phyloP scores from a whole-genome alignment of 2,888 invertebrate species.

The Andrena bucephala region DNA sequence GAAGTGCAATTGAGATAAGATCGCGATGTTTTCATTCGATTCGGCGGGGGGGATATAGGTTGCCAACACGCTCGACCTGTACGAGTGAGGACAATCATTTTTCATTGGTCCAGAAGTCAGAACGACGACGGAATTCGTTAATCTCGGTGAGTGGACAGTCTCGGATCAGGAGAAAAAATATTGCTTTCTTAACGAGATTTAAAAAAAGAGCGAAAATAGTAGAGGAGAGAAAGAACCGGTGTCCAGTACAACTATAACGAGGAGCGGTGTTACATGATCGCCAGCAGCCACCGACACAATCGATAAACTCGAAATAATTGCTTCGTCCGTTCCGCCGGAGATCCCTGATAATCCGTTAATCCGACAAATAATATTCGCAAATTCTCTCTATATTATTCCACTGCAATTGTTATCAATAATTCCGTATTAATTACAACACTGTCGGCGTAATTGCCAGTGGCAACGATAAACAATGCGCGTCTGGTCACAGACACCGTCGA shows the following conservation, averaged over 20 bases:
- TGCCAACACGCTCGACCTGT: constrained; percentile 26
- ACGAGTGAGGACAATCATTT: constrained; percentile 48
- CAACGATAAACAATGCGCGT: constrained; percentile 25
- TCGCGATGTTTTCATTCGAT: constrained; percentile 82
- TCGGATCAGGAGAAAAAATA: constrained; percentile 40
- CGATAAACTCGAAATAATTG: constrained; percentile 50
- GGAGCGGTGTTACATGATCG: not conserved
- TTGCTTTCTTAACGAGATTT: constrained; percentile 40
- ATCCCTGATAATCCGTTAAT: constrained; percentile 60
- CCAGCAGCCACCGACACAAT: not conserved
- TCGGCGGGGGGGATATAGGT: constrained; percentile 74
- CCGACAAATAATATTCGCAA: constrained; percentile 45
- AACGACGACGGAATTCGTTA: constrained; percentile 52
- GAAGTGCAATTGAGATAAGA: constrained; percentile 80
- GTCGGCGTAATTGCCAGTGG: constrained; percentile 42
- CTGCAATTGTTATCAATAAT: constrained; percentile 59
- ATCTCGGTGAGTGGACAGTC: constrained; percentile 40
- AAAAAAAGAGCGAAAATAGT: not conserved
- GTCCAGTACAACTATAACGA: not conserved
- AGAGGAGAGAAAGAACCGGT: not conserved
- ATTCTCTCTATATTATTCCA: constrained; percentile 51
- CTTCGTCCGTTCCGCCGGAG: constrained; percentile 29
- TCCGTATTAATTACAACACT: constrained; percentile 61
- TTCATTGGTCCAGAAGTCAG: constrained; percentile 27
- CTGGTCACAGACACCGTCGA: constrained; percentile 6